These are phyloP conservation scores for Nomada flava DNA, from an alignment of 2,888 invertebrate genomes.

Conservation along the genomic window DNA sequence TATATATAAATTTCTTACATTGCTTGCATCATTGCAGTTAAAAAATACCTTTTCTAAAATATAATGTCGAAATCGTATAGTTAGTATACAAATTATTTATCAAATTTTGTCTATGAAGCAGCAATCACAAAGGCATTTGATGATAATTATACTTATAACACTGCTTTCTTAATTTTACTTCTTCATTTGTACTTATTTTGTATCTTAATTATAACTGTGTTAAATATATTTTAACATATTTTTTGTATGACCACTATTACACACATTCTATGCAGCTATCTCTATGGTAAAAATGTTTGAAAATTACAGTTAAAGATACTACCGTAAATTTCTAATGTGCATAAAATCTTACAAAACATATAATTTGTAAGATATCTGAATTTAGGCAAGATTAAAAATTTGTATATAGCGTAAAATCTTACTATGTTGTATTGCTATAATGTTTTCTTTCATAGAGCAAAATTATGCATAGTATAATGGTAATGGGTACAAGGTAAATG, in stretches of 20 bases:
- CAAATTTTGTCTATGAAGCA: constrained; percentile 52
- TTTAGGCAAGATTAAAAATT: constrained; percentile 47
- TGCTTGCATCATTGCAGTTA: constrained; percentile 36
- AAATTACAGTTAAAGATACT: constrained; percentile 26
- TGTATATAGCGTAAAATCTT: constrained; percentile 35
- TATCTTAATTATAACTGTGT: constrained; percentile 43
- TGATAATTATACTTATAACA: constrained; percentile 35
- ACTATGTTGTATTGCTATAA: constrained; percentile 49
- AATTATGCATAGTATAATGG: constrained; percentile 50
- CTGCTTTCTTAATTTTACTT: constrained; percentile 37
- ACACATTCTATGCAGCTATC: constrained; percentile 11
- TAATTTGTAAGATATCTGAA: constrained; percentile 32
- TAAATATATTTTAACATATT: constrained; percentile 21
- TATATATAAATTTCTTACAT: constrained; percentile 42
- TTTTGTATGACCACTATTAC: constrained; percentile 34
- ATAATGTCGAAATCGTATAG: constrained; percentile 27
- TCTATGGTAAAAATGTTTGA: constrained; percentile 22
- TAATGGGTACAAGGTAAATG: constrained; percentile 49
- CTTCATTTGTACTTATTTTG: constrained; percentile 63
- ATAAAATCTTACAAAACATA: constrained; percentile 32
- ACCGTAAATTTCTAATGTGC: constrained; percentile 18
- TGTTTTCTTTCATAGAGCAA: constrained; percentile 26
- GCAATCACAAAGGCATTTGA: constrained; percentile 45
- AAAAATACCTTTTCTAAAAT: constrained; percentile 57
- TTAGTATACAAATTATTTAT: constrained; percentile 40